These are phyloP conservation scores for Xiphophorus birchmanni DNA, from an alignment of 2,797 vertebrate species.

Conservation along the genomic window DNA sequence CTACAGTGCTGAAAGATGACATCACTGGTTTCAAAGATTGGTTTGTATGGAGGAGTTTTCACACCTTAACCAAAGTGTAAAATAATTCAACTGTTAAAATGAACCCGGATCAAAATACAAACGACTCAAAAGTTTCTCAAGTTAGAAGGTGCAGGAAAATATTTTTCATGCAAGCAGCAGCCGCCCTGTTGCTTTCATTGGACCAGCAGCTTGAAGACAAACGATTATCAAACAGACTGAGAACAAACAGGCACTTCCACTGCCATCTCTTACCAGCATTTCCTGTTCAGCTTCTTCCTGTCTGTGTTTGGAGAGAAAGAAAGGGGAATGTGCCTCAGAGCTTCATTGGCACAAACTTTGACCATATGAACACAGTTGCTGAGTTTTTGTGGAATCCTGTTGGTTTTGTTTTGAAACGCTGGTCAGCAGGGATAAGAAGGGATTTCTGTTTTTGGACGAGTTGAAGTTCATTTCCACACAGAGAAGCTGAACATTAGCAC, in stretches of 20 bases:
- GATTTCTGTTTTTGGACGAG: slow-evolving; percentile 10
- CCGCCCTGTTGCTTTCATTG: slow-evolving; percentile 28
- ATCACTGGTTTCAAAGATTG: not conserved
- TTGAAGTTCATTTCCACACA: slow-evolving; percentile 1
- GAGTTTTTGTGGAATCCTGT: slow-evolving; percentile 16
- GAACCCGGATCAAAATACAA: not conserved
- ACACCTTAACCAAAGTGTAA: not conserved
- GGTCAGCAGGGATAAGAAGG: slow-evolving; percentile 25
- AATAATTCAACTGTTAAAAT: not conserved
- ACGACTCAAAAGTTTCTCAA: slow-evolving; percentile 1
- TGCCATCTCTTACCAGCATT: slow-evolving; percentile 76
- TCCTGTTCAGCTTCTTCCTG: slow-evolving; percentile 87
- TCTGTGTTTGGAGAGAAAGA: slow-evolving; percentile 64
- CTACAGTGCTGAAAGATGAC: too few species aligned
- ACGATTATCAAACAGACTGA: slow-evolving; percentile 33
- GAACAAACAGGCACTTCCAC: slow-evolving; percentile 79
- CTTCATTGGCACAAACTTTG: slow-evolving; percentile 36
- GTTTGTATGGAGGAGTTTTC: not conserved
- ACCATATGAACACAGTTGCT: slow-evolving; percentile 4
- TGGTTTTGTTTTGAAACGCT: slow-evolving; percentile 33
- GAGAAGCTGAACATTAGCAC: not conserved
- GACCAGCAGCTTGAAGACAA: slow-evolving; percentile 23
- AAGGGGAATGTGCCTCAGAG: not conserved
- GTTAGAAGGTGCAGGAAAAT: slow-evolving; percentile 6
- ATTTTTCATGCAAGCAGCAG: not conserved